Conservation (phyloP, 2,113 vertebrate species). For the Paedocypris sp. region DNA sequence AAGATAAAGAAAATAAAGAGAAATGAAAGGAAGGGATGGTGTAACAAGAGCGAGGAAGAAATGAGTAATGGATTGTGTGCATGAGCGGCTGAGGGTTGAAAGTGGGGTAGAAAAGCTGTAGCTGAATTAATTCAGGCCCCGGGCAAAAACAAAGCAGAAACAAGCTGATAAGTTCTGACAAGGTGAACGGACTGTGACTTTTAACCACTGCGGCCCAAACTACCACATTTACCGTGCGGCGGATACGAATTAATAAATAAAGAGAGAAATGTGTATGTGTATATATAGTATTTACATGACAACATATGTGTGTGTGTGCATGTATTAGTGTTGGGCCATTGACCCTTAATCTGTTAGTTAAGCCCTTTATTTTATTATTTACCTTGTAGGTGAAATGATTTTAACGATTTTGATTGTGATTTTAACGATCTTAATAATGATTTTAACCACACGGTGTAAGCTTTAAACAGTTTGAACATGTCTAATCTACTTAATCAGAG, state of each 20-base stretch:
- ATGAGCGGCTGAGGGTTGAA: not conserved
- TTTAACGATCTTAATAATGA: no score
- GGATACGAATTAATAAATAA: not conserved
- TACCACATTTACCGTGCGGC: not conserved
- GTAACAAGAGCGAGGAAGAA: not conserved
- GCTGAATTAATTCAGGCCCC: slow-evolving; percentile 15
- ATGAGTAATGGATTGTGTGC: not conserved
- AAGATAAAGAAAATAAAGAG: not conserved
- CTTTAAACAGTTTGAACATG: no score
- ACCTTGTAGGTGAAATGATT: no score
- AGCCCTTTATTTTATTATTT: no score
- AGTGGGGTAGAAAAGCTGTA: slow-evolving; percentile 6
- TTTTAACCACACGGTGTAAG: no score
- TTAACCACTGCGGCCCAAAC: not conserved
- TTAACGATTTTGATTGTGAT: no score
- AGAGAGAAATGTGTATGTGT: no score
- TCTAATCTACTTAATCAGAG: no score
- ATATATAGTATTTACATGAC: no score
- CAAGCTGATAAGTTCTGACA: slow-evolving; percentile 25
- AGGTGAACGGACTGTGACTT: not conserved
- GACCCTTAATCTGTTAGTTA: no score
- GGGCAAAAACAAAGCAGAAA: slow-evolving; percentile 19
- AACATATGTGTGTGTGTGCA: no score
- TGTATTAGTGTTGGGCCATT: no score
- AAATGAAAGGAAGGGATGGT: not conserved